Evolutionary conservation across 2,888 invertebrate species (phyloP), one percentile per base, ranked within the genome.

Genomic region (Caenorhabditis becei): DNA sequence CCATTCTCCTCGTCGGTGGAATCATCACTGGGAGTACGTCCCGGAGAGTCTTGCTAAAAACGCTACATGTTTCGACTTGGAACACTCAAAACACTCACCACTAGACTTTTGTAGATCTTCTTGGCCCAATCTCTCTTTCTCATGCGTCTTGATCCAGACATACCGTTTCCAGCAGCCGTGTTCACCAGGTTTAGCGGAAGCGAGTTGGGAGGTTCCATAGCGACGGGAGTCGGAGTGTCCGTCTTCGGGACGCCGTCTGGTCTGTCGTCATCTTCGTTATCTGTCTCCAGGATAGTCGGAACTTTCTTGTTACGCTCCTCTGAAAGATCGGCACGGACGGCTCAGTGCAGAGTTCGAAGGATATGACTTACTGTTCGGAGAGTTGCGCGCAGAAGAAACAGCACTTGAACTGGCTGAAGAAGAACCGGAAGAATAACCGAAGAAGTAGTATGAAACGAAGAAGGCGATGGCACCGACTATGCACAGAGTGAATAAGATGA

Each of bases 91-190:
- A 65, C 37, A 77, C 80, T 66, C 26, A 85, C 86, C 58, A 87
- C 83, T 10, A 87, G 67, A 71, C 87, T 87, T 37, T 81, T 85
- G 59, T 85, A 87, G 47, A 85, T 77, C 62, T 87, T 86, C 56
- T 82, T 83, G 10, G 86, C 86, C 87, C 87, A 87, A 62, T 87
- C 87, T 41, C 87, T 62, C 63, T 87, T 87, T 23, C 87, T 75
- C 86, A 86, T 87, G 53, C 87, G 63, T 24, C 84, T 61, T 20
- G 23, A 32, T 26, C 58, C 59, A 23, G 75, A 41, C 1, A 61
- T n/a, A 23, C 66, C 66, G 7, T 66, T 51, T 44, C 59, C 59
- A 32, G 49, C 54, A 7, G 35, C 16, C 18, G 75, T 59, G 18
- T 59, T 75, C 8, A 18, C 41, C 59, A 67, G 59, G 24, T 69